Evolutionary conservation across 2,113 vertebrate species (phyloP).

Genomic region (Pelmatolapia mariae): DNA sequence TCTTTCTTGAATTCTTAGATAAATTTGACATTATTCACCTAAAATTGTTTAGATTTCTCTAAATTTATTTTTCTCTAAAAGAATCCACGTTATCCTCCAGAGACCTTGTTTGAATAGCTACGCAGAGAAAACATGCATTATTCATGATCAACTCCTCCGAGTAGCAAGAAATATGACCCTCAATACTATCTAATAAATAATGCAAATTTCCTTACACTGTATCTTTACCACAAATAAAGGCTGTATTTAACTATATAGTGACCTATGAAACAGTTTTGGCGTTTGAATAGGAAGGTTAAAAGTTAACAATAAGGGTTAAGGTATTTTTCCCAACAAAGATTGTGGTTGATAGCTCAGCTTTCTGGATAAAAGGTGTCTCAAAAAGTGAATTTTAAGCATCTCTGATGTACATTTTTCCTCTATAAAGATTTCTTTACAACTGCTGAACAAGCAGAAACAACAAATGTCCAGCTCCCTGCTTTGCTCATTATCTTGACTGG

Average conservation of each 20-base stretch:
- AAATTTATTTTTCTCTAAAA: neutral
- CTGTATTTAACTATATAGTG: neutral
- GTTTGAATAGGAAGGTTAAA: neutral
- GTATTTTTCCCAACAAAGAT: neutral
- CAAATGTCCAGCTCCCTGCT: neutral
- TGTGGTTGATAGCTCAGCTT: neutral
- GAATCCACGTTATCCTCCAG: neutral
- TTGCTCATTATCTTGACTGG: neutral
- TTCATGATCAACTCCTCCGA: neutral
- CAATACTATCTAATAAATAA: neutral
- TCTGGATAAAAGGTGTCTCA: neutral
- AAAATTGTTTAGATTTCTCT: neutral
- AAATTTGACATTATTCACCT: neutral
- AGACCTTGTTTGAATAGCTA: neutral
- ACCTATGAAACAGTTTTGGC: neutral
- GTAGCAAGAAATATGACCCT: neutral
- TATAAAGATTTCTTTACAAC: neutral
- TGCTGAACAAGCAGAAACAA: neutral
- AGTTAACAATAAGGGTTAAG: neutral
- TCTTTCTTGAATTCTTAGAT: neutral
- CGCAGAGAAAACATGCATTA: neutral
- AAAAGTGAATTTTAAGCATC: neutral
- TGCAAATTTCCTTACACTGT: neutral
- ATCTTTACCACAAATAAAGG: neutral
- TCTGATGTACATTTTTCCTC: neutral